Evolutionary conservation across 2,888 invertebrate genomes (phyloP).

Genomic region (Heterodera filipjevi): DNA sequence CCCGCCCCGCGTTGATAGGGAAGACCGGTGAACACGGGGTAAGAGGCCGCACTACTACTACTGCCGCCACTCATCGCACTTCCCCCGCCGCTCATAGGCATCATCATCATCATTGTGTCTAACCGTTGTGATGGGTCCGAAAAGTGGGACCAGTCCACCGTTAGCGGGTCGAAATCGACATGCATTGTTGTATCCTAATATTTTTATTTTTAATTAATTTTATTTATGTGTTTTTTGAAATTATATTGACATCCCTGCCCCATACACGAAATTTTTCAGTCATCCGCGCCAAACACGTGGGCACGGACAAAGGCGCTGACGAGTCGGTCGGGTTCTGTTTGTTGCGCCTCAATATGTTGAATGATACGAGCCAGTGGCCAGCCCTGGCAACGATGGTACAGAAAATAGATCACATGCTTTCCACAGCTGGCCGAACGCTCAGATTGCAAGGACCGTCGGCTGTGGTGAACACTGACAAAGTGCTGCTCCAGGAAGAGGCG

Average conservation of each 20-base stretch:
- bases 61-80: background rate
- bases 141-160: conserved; percentile 16
- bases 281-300: too few species aligned
- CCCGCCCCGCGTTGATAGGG: too few species aligned
- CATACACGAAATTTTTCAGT: too few species aligned
- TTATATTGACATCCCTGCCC: too few species aligned
- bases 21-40: background rate
- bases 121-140: background rate
- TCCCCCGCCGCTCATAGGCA: background rate
- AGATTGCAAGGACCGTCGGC: conserved; percentile 1
- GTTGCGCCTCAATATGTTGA: background rate
- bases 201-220: too few species aligned
- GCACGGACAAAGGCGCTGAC: background rate
- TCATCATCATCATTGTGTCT: background rate
- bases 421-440: conserved; percentile 19
- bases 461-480: background rate
- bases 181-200: conserved; percentile 1
- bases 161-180: conserved; percentile 6
- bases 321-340: background rate
- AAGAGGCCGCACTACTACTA: background rate
- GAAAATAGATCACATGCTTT: conserved; percentile 25
- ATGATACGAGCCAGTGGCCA: background rate
- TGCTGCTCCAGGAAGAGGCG: background rate
- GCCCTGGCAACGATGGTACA: conserved; percentile 20
- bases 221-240: too few species aligned